phyloP scores from a whole-genome alignment of 2,113 vertebrate species.

The Phalacrocorax pelagicus region DNA sequence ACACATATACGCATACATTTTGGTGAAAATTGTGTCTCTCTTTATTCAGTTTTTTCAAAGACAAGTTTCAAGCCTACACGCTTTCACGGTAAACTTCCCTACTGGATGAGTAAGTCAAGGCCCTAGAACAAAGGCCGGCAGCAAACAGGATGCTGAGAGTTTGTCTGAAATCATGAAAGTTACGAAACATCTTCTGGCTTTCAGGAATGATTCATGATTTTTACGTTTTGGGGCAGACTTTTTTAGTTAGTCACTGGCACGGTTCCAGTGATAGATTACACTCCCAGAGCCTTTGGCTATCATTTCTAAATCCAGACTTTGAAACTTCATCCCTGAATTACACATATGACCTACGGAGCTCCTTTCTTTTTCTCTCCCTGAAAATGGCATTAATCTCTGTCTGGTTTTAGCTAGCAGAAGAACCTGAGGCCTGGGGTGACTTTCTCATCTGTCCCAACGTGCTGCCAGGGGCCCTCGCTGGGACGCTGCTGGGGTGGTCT shows the following conservation, averaged over 20 bases:
- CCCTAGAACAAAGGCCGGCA: background rate
- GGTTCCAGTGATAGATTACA: background rate
- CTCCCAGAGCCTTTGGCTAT: background rate
- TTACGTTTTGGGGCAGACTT: background rate
- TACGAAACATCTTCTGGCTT: background rate
- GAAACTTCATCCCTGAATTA: background rate
- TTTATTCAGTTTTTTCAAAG: background rate
- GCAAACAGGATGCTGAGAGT: slow-evolving; percentile 31
- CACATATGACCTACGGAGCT: background rate
- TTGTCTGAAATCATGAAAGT: background rate
- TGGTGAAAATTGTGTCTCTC: accelerated
- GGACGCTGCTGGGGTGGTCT: background rate
- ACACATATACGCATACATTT: accelerated
- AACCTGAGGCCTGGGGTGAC: background rate
- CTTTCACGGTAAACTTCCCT: background rate
- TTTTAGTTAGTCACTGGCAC: background rate
- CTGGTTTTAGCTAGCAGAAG: background rate
- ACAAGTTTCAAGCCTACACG: background rate
- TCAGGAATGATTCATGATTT: background rate
- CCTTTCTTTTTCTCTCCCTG: accelerated
- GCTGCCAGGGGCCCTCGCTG: background rate
- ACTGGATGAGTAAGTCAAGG: background rate
- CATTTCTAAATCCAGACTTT: background rate
- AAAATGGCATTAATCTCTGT: background rate
- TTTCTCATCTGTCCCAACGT: background rate